A percentile compares a stretch with the other conserved stretches of the same genome.
phyloP scores from a whole-genome alignment of 2,113 vertebrate species.

The human (Homo sapiens) region GRCh38 chr1:222900001-222900500 shows the following conservation, averaged over 20 bases:
- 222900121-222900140: background rate
- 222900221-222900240: background rate
- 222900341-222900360: background rate
- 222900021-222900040: slow-evolving; percentile 47
- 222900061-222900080: slow-evolving; percentile 17
- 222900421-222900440: background rate
- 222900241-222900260: background rate
- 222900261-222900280: background rate
- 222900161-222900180: background rate
- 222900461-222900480: background rate
- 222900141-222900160: background rate
- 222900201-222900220: background rate
- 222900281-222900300: background rate
- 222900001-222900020: background rate
- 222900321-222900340: background rate
- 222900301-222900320: background rate
- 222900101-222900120: background rate
- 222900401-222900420: background rate
- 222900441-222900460: background rate
- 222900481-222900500: background rate
- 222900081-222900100: background rate
- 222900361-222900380: background rate
- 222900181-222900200: background rate
- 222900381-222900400: background rate
- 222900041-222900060: background rate